Percentiles rank a stretch among this genome's conserved stretches.
Conservation (phyloP, 2,113 vertebrate genomes). For the Chionomys nivalis region DNA sequence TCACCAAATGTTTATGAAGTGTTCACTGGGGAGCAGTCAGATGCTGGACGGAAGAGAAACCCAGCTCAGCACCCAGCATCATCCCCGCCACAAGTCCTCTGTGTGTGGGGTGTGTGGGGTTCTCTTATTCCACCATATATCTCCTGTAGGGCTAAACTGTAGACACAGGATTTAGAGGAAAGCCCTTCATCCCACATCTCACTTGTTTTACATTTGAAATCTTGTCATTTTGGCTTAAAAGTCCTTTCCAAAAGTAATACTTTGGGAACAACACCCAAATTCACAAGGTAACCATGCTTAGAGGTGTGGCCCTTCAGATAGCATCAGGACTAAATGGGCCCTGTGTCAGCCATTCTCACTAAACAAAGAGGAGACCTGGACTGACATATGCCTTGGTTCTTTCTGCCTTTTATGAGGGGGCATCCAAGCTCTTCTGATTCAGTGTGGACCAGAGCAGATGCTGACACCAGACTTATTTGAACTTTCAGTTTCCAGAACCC, state of each 20-base stretch:
- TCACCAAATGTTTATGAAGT: constrained; percentile 21
- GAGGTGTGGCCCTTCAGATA: neutral
- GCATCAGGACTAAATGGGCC: neutral
- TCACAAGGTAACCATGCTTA: neutral
- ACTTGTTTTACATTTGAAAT: neutral
- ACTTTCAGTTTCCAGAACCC: neutral
- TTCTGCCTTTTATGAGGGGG: neutral
- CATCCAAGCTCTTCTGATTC: too few relatives aligned
- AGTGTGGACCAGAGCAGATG: too few relatives aligned
- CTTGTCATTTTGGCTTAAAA: neutral
- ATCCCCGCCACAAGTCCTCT: neutral
- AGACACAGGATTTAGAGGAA: neutral
- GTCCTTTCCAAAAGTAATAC: neutral
- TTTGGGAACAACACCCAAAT: neutral
- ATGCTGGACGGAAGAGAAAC: neutral
- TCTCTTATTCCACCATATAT: neutral
- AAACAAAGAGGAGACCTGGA: neutral
- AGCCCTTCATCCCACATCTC: neutral
- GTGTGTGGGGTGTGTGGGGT: neutral
- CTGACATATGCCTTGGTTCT: neutral
- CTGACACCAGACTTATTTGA: neutral
- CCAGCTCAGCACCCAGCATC: neutral
- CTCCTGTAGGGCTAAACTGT: neutral
- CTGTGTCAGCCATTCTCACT: accelerated
- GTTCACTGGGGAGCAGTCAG: neutral